Evolutionary conservation across 2,797 vertebrate genomes (phyloP).

Genomic region (Protosalanx chinensis): DNA sequence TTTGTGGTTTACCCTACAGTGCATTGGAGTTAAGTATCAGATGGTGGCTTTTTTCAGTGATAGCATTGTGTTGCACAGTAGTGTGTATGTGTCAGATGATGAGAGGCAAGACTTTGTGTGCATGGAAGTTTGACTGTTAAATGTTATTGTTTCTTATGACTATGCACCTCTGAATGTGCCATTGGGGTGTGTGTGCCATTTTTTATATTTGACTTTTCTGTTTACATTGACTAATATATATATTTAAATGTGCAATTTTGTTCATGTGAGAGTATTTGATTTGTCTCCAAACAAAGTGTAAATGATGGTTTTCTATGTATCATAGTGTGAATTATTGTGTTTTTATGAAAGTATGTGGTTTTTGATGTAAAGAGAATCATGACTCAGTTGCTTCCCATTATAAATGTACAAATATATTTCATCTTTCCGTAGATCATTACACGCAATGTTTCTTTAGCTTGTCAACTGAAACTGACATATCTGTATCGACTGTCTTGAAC

Average conservation of each 20-base stretch:
- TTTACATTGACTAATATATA: conserved; percentile 53
- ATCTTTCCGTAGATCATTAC: conserved; percentile 18
- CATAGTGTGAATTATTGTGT: conserved; percentile 38
- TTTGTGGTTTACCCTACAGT: conserved; percentile 20
- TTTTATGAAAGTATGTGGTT: conserved; percentile 30
- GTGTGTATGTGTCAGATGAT: conserved; percentile 25
- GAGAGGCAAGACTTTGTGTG: conserved; percentile 28
- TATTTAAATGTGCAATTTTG: conserved; percentile 51
- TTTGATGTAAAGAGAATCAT: conserved; percentile 39
- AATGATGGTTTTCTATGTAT: conserved; percentile 52
- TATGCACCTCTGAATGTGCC: conserved; percentile 60
- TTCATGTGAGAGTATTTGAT: conserved; percentile 41
- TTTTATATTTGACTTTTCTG: conserved; percentile 46
- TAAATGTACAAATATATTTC: not conserved
- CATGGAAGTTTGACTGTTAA: conserved; percentile 21
- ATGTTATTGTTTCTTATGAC: conserved; percentile 47
- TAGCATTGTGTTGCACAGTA: conserved; percentile 59
- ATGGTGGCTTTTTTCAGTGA: conserved; percentile 54
- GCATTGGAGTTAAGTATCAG: conserved; percentile 33
- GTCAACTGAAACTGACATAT: conserved; percentile 4
- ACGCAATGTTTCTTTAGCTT: conserved; percentile 21
- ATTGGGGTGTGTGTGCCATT: conserved; percentile 52
- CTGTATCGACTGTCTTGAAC: not conserved
- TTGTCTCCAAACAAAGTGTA: conserved; percentile 35
- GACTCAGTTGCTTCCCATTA: conserved; percentile 15